Base-by-base conservation (phyloP, 2,888 invertebrate species). In the Polydrusus cervinus region DNA sequence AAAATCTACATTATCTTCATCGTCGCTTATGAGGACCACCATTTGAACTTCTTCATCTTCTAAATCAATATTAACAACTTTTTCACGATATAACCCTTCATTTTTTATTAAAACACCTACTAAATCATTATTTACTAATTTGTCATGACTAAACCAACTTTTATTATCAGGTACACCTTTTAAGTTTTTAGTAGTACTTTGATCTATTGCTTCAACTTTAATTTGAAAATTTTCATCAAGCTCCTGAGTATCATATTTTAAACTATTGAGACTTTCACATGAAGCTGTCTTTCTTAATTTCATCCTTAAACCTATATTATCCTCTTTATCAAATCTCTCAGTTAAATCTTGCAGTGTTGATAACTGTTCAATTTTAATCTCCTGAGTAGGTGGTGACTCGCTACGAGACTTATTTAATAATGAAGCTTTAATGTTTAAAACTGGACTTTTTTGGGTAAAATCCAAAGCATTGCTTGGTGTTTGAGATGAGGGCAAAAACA, bases 1-100 rank as follows among this genome's bases (percentile, higher is more conserved):
- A 64, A 47, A 47, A 16, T 34, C 13, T 14, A n/a, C 7, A 34
- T 34, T 16, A 16, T 60, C 38, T 8, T 65, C 51, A 49, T 60
- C 38, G 7, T 65, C 51, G 34, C 51, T 14, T 30, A 34, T 34
- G 6, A 13, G 18, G 9, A 51, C 14, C 16, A 65, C 30, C 65
- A 65, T 65, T 49, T 49, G 49, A 34, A 65, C 38, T n/a, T 65
- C 65, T 16, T 49, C 14, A 11, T 65, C 65, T 34, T 65, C 51
- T n/a, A 65, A 47, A 51, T 49, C 38, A 13, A 65, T 9, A 16
- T 65, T 65, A 49, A 65, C 65, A 9, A 65, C 49, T 20, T 65
- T 65, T 34, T 65, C 65, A 14, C 14, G 3, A 18, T 7, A 0
- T 51, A 10, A 1, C 16, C 16, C 57, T 34, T 20, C 51, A 9